These are phyloP conservation scores for Harlomillsia oculata DNA, from an alignment of 1,140 invertebrate genomes.

Conservation along the genomic window DNA sequence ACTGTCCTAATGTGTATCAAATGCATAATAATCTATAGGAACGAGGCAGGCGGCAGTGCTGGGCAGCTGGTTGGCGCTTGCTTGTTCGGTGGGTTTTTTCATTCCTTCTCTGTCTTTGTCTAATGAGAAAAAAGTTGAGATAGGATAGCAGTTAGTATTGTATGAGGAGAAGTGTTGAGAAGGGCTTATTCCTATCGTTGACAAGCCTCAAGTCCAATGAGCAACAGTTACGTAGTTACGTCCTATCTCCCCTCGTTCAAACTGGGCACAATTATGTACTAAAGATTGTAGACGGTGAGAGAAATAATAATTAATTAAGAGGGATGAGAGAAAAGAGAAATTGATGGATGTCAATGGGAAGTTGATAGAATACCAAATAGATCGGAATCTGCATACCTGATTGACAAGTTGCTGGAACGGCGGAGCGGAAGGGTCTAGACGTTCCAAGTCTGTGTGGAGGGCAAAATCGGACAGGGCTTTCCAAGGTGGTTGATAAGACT, in stretches of 20 bases:
- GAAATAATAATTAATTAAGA: too few relatives aligned
- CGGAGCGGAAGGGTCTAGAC: constrained; percentile 69
- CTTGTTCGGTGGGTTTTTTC: not conserved
- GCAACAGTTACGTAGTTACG: too few relatives aligned
- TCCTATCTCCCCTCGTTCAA: too few relatives aligned
- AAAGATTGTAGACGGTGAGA: too few relatives aligned
- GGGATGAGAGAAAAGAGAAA: too few relatives aligned
- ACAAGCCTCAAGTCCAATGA: too few relatives aligned
- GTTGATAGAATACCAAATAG: too few relatives aligned
- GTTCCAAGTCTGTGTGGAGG: constrained; percentile 81
- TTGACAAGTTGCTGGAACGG: constrained; percentile 93
- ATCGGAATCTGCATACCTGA: constrained; percentile 75
- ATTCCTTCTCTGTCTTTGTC: not conserved
- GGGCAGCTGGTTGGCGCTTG: constrained; percentile 11
- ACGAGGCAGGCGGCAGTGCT: not conserved
- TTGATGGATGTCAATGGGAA: too few relatives aligned
- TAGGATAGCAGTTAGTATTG: not conserved
- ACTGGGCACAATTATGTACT: too few relatives aligned
- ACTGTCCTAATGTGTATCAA: too few relatives aligned
- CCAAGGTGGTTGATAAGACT: constrained; percentile 94
- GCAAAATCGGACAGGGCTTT: constrained; percentile 92
- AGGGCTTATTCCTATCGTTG: too few relatives aligned
- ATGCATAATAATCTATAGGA: too few relatives aligned
- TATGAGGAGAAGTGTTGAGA: not conserved
- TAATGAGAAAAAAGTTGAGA: constrained; percentile 11